Evolutionary conservation across 2,113 vertebrate genomes (phyloP).

Genomic region (Sphaerodactylus townsendi): DNA sequence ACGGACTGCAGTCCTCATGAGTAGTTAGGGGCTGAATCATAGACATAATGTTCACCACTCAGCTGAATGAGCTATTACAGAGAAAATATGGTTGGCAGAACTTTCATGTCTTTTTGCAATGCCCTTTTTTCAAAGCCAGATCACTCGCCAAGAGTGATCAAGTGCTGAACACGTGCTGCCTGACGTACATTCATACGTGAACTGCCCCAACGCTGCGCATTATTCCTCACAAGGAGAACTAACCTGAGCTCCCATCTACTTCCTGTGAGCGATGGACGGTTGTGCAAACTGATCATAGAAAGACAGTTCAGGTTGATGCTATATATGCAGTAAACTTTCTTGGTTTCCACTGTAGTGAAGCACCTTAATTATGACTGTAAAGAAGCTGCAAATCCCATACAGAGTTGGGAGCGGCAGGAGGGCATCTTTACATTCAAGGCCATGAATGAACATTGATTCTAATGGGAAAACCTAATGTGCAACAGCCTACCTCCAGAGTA

Average conservation of each 20-base stretch:
- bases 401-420: neutral
- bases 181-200: neutral
- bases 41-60: no score
- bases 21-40: no score
- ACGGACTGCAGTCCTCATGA: no score
- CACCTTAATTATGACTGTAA: neutral
- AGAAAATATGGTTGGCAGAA: neutral
- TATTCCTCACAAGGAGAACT: neutral
- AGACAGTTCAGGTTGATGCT: constrained; percentile 39
- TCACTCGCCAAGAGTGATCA: neutral
- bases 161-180: neutral
- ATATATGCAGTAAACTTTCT: neutral
- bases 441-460: neutral
- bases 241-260: neutral
- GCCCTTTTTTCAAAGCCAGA: neutral
- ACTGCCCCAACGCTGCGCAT: neutral
- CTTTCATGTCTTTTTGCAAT: neutral
- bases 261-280: constrained; percentile 18
- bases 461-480: neutral
- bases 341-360: neutral
- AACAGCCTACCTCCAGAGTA: neutral
- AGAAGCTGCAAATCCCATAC: neutral
- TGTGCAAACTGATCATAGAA: constrained; percentile 31
- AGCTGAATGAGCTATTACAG: no score
- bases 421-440: neutral